Evolutionary conservation across 2,888 invertebrate genomes (phyloP).

Genomic region (Ganaspis brasiliensis): DNA sequence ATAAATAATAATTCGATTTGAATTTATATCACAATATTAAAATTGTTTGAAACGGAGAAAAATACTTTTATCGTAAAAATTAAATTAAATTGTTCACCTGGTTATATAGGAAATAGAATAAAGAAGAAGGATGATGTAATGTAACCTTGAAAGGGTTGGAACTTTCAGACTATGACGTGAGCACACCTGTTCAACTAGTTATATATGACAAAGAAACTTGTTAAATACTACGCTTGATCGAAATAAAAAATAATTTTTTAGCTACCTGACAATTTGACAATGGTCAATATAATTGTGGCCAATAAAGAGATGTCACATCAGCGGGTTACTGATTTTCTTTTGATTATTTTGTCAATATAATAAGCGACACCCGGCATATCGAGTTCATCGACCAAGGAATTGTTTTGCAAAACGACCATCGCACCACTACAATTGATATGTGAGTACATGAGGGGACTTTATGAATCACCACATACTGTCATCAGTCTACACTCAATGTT

Average conservation of each 20-base stretch:
- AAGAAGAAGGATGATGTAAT: neutral
- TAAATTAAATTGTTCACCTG: neutral
- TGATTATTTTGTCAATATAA: conserved; percentile 18
- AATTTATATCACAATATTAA: no score
- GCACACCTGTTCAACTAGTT: conserved; percentile 19
- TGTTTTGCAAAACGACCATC: conserved; percentile 57
- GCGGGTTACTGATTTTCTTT: conserved; percentile 39
- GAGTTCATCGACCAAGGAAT: conserved; percentile 58
- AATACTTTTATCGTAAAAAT: no score
- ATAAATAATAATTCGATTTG: no score
- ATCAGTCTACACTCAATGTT: neutral
- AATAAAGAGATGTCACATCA: neutral
- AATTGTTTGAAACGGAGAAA: no score
- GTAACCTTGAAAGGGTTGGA: neutral
- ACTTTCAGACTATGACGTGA: neutral
- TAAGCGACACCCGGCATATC: neutral
- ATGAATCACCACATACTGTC: conserved; percentile 11
- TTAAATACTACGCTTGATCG: neutral
- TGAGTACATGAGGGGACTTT: conserved; percentile 6
- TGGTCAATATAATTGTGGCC: conserved; percentile 14
- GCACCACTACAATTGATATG: conserved; percentile 9
- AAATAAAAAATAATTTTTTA: neutral
- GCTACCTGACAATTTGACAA: neutral
- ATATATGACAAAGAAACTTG: conserved; percentile 17
- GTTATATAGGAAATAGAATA: neutral